Conservation (phyloP, 2,113 vertebrate species). For the Equus przewalskii region DNA sequence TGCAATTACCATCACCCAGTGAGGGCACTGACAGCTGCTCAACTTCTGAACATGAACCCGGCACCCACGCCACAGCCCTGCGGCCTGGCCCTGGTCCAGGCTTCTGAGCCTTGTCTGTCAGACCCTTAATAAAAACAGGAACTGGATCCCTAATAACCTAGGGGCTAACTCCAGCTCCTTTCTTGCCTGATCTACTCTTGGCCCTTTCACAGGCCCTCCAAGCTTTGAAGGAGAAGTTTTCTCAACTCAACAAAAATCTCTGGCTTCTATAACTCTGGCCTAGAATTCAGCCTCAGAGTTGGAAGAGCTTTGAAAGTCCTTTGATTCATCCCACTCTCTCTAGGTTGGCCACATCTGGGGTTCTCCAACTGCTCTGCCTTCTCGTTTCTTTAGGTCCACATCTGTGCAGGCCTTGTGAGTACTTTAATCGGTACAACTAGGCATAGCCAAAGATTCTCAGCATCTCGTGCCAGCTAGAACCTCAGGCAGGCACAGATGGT, state of each 20-base stretch:
- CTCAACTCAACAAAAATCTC: not conserved
- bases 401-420: not conserved
- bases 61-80: not conserved
- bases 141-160: not conserved
- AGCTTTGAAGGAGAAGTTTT: not conserved
- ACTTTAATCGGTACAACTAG: not conserved
- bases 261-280: not conserved
- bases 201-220: not conserved
- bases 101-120: not conserved
- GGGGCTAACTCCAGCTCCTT: not conserved
- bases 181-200: not conserved
- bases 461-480: not conserved
- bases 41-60: not conserved
- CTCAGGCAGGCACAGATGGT: not conserved
- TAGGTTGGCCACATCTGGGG: not conserved
- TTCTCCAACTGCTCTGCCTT: too few species aligned
- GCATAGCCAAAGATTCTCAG: not conserved
- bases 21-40: not conserved
- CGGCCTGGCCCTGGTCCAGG: not conserved
- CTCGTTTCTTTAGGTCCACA: not conserved
- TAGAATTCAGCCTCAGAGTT: not conserved
- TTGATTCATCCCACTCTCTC: not conserved
- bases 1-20: not conserved
- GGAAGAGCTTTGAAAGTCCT: not conserved
- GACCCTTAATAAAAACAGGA: conserved; percentile 8